These are phyloP conservation scores for Manacus vitellinus DNA, from an alignment of 2,113 vertebrate genomes.

Conservation along the genomic window DNA sequence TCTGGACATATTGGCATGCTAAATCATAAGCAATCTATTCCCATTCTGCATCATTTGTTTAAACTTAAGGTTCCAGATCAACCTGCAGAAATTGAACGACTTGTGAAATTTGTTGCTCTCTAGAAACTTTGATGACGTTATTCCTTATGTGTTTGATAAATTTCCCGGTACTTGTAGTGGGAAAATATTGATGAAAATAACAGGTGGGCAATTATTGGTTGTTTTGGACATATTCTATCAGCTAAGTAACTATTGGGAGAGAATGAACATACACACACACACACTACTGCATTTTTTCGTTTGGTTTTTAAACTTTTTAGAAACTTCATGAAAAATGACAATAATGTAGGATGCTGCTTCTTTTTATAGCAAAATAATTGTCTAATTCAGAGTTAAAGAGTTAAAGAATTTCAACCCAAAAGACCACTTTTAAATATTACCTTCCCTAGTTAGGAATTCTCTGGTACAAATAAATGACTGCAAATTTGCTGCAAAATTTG, in stretches of 20 bases:
- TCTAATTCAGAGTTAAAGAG: neutral
- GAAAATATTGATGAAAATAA: neutral
- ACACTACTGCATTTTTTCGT: neutral
- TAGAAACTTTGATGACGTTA: neutral
- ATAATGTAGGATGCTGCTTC: neutral
- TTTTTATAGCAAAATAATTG: neutral
- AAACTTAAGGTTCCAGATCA: constrained; percentile 48
- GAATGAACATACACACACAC: neutral
- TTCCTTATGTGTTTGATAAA: neutral
- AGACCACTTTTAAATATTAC: neutral
- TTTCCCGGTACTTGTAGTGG: neutral
- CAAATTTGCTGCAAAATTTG: neutral
- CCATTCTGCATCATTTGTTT: constrained; percentile 14
- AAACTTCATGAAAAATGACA: neutral
- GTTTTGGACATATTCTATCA: neutral
- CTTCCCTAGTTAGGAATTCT: neutral
- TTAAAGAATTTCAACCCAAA: neutral
- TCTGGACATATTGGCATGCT: constrained; percentile 41
- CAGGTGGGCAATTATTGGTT: neutral
- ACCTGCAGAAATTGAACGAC: constrained; percentile 44
- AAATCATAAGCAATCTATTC: constrained; percentile 35
- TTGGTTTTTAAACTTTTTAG: neutral
- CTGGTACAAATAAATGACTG: neutral
- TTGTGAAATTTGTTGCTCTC: constrained; percentile 1
- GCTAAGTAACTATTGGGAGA: neutral